Conservation (phyloP, 2,888 invertebrate species). For the Ormyrus pomaceus region DNA sequence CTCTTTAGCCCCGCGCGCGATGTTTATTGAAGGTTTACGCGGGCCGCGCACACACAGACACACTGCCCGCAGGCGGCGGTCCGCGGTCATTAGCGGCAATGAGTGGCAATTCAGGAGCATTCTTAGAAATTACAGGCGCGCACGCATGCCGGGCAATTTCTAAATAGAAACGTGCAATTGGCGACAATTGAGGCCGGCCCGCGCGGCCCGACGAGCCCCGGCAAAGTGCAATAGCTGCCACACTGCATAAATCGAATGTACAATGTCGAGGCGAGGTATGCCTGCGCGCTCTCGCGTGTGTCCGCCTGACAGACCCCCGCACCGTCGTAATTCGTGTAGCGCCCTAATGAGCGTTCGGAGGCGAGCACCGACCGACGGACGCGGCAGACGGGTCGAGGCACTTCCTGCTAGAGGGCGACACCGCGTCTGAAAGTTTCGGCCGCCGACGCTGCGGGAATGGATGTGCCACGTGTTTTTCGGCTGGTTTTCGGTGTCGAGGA, state of each 20-base stretch:
- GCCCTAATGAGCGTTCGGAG: too few relatives aligned
- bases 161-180: constrained; percentile 53
- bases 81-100: constrained; percentile 34
- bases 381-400: too few relatives aligned
- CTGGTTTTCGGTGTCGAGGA: too few relatives aligned
- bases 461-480: too few relatives aligned
- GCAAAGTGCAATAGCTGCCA: constrained; percentile 14
- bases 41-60: background rate
- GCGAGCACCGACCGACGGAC: too few relatives aligned
- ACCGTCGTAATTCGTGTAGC: too few relatives aligned
- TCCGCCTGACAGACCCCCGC: too few relatives aligned
- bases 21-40: constrained; percentile 24
- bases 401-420: too few relatives aligned
- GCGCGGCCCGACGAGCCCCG: constrained; percentile 31
- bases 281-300: background rate
- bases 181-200: constrained; percentile 44
- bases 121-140: constrained; percentile 46
- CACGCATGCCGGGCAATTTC: constrained; percentile 26
- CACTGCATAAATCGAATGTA: constrained; percentile 27
- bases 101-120: constrained; percentile 51
- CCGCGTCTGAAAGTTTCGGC: too few relatives aligned
- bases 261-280: constrained; percentile 19
- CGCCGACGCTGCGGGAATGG: too few relatives aligned
- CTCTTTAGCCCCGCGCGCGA: constrained; percentile 3
- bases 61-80: background rate